Evolutionary conservation across 1,140 invertebrate species (phyloP).

Genomic region (Drosophila pseudoobscura): DNA sequence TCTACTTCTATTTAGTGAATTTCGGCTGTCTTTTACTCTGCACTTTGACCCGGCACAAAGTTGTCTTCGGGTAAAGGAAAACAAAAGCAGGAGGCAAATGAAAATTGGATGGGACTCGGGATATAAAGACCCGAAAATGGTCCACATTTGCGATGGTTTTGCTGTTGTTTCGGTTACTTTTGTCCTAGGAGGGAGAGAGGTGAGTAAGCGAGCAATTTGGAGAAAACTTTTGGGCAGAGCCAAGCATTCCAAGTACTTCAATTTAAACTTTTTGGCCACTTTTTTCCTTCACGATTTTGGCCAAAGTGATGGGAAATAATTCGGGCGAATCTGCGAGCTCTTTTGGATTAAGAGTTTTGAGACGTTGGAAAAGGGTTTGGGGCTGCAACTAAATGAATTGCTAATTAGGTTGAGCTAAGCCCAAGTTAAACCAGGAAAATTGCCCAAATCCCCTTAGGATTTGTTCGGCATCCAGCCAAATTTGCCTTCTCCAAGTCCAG

Average conservation of each 20-base stretch:
- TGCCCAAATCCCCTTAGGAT: conserved; percentile 35
- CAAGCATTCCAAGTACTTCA: conserved; percentile 44
- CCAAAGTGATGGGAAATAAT: conserved; percentile 33
- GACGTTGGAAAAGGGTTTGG: conserved; percentile 41
- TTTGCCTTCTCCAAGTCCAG: conserved; percentile 13
- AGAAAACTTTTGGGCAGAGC: conserved; percentile 41
- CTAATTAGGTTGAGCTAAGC: conserved; percentile 46
- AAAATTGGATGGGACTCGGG: conserved; percentile 41
- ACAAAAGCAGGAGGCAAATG: conserved; percentile 30
- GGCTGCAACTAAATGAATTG: conserved; percentile 47
- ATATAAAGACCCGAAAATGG: conserved; percentile 38
- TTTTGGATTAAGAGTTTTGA: conserved; percentile 31
- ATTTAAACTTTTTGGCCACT: conserved; percentile 58
- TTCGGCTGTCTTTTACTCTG: conserved; percentile 21
- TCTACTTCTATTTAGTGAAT: conserved; percentile 19
- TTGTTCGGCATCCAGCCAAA: conserved; percentile 6
- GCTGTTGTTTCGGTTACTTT: conserved; percentile 17
- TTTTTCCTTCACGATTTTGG: conserved; percentile 39
- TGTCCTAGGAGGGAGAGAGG: conserved; percentile 8
- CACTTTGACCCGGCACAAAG: conserved; percentile 46
- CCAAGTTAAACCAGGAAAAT: conserved; percentile 35
- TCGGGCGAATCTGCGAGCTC: conserved; percentile 14
- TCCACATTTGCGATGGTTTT: conserved; percentile 50
- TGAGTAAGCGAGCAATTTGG: conserved; percentile 42
- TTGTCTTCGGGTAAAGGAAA: conserved; percentile 44